These are phyloP conservation scores for Eupelmus urozonus DNA, from an alignment of 2,888 invertebrate species.

Conservation along the genomic window DNA sequence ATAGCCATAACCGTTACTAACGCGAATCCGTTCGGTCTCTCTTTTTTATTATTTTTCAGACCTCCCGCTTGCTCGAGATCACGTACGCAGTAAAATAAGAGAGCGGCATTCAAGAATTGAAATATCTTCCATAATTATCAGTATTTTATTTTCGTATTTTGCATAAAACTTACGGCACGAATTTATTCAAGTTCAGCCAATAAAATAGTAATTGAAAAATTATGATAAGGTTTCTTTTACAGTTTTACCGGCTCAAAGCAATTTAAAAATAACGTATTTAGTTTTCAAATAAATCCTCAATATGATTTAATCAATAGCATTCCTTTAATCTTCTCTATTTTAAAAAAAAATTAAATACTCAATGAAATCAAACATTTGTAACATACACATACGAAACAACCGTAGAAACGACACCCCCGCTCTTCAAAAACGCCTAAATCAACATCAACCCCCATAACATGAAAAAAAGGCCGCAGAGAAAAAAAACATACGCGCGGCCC, in stretches of 20 bases:
- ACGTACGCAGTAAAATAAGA: constrained; percentile 23
- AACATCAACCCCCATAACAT: constrained; percentile 20
- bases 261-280: too few relatives aligned
- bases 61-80: constrained; percentile 3
- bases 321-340: neutral
- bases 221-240: too few relatives aligned
- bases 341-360: neutral
- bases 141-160: constrained; percentile 9
- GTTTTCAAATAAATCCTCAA: too few relatives aligned
- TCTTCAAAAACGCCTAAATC: constrained; percentile 22
- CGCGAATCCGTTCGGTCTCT: constrained; percentile 12
- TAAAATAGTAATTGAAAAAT: too few relatives aligned
- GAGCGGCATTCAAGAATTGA: constrained; percentile 2
- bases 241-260: too few relatives aligned
- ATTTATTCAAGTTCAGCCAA: too few relatives aligned
- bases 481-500: neutral
- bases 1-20: constrained; percentile 40
- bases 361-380: neutral
- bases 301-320: too few relatives aligned
- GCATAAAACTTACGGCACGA: neutral
- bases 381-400: neutral
- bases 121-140: constrained; percentile 28
- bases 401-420: neutral
- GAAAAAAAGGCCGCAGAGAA: neutral
- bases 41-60: constrained; percentile 20